Conservation (phyloP, 2,797 vertebrate genomes). For the Tragopan temminckii region DNA sequence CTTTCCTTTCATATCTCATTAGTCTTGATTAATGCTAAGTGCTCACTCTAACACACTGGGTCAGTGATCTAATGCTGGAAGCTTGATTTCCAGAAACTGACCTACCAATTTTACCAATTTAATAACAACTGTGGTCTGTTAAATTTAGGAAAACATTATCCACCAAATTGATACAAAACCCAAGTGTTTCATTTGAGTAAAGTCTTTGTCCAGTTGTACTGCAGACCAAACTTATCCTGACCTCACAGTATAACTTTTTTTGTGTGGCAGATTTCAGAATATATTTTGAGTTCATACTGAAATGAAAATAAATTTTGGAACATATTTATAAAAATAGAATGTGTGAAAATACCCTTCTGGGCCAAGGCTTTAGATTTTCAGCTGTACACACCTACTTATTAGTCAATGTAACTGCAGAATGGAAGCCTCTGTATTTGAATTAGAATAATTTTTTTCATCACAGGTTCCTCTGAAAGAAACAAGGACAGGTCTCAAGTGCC, state of each 20-base stretch:
- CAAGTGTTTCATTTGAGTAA: neutral
- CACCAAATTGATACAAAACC: neutral
- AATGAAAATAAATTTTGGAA: neutral
- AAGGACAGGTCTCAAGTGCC: neutral
- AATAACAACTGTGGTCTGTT: neutral
- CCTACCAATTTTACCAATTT: neutral
- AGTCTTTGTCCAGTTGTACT: neutral
- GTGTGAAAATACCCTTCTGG: neutral
- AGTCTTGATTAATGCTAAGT: neutral
- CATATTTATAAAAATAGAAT: neutral
- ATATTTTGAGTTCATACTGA: neutral
- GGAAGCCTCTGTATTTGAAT: neutral
- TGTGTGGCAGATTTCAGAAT: neutral
- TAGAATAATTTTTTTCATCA: neutral
- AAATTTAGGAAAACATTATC: neutral
- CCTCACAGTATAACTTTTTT: neutral
- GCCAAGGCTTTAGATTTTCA: neutral
- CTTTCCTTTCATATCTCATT: neutral
- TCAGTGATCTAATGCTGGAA: neutral
- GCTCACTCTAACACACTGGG: neutral
- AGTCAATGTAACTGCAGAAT: neutral
- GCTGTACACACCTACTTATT: neutral
- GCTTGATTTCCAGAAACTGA: neutral
- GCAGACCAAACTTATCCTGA: neutral
- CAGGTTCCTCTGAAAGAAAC: neutral